Conservation (phyloP, 2,888 invertebrate genomes). For the Hyposoter didymator region DNA sequence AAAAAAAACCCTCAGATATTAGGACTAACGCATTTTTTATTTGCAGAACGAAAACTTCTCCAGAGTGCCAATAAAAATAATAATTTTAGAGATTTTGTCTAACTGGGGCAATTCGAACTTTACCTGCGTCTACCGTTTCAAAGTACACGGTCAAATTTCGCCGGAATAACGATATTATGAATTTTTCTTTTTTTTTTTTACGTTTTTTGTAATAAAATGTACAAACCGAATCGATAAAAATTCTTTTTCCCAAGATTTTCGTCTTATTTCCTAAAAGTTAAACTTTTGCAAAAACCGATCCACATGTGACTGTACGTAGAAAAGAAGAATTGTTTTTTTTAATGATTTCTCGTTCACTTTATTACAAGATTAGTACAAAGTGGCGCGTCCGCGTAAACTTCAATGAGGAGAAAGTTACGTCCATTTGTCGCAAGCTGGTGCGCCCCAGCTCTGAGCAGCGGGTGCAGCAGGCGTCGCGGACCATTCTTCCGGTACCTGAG, state of each 20-base stretch:
- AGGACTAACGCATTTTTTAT: neutral
- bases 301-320: neutral
- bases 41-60: conserved; percentile 71
- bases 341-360: conserved; percentile 68
- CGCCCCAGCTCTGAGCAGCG: conserved; percentile 87
- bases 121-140: conserved; percentile 79
- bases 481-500: conserved; percentile 86
- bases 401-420: conserved; percentile 72
- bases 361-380: conserved; percentile 75
- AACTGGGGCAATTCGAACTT: conserved; percentile 78
- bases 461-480: conserved; percentile 83
- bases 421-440: conserved; percentile 85
- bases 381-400: conserved; percentile 60
- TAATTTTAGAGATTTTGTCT: conserved; percentile 76
- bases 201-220: conserved; percentile 7
- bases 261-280: neutral
- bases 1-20: neutral
- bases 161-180: neutral
- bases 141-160: conserved; percentile 76
- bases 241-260: neutral
- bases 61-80: conserved; percentile 70
- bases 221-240: conserved; percentile 19
- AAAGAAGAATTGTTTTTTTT: neutral
- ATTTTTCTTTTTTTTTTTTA: neutral
- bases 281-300: neutral